Base-by-base conservation (phyloP, 2,888 invertebrate species). In the Sphinx pinastri region DNA sequence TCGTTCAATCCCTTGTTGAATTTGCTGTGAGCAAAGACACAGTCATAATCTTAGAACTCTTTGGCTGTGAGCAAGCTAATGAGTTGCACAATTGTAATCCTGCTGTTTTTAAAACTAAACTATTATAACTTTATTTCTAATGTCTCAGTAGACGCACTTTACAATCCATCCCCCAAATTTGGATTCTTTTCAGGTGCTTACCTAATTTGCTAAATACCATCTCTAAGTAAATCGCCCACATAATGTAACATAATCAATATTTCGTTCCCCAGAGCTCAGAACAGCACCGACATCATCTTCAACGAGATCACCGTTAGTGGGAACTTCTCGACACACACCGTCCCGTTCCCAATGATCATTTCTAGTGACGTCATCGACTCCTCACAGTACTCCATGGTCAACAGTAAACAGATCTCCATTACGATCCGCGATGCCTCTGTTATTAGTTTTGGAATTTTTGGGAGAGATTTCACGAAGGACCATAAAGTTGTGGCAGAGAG, bases 261-360 rank as follows among this genome's bases (percentile, higher is more conserved):
- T 19, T 3, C 47, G 60, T 54, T 68, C 86, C 84, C 8, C 91
- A 93, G 93, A 57, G 79, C 81, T 0, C 74, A 81, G 67, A 84
- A 83, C 72, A 85, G 80, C 58, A 84, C 83, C 0, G 80, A 84
- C 57, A 70, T 84, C 0, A 49, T 69, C 0, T 93, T 93, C 73
- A 84, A 91, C 58, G 83, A 80, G 67, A 76, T 93, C 51, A 73
- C 79, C 0, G 80, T 92, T 7, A 78, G 76, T 14, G 87, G 84
- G 38, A 89, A 88, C 70, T 91, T 89, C 45, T 80, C 87, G 0
- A 71, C 77, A 51, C 81, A 81, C 38, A 76, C 81, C 0, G 72
- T 74, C 0, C 88, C 88, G 31, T 91, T 84, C 60, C 93, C 93
- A 0, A 80, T 87, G 12, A 72, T 91, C 0, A 67, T 85, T n/a